Evolutionary conservation across 2,888 invertebrate genomes (phyloP), one percentile per base, ranked within the genome.

Genomic region (Gortyna flavago): DNA sequence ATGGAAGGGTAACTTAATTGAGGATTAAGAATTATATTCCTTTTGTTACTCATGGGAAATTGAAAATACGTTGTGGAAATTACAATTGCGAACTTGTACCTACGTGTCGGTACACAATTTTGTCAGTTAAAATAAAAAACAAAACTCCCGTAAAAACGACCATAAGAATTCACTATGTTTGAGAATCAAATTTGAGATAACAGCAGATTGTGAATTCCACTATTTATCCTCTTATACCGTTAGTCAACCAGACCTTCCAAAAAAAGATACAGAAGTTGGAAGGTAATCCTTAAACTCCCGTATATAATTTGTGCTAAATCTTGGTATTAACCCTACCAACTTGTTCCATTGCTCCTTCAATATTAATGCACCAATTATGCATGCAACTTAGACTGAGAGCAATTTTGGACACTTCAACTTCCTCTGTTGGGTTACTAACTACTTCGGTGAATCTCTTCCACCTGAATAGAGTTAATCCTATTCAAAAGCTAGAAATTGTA

Each of bases 1-100:
- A 74, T 73, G 59, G 51, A 66, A 77, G 76, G 81, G 81, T 75
- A 77, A 75, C 74, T 77, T 86, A 85, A 86, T 84, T 81, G 77
- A 57, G 75, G 81, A 83, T 86, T 77, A 83, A 72, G 74, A 54
- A 73, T 66, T 83, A 76, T 38, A 85, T 80, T 80, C 75, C 70
- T 71, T 80, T 83, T 66, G 72, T 68, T 73, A 73, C 67, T 72
- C 72, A n/a, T 67, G 51, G 59, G 44, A 71, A 79, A 79, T 79
- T 72, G 29, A 72, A 79, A 61, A 66, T 72, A 72, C 59, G 18
- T 2, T 11, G 59, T 21, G 7, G 59, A 57, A 72, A 51, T 79
- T 65, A 51, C 7, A 59, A 59, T 72, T 51, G 16, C 2, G 16
- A 54, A 77, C 4, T 35, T 48, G 38, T 69, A 38, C 38, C 9